Base-by-base conservation (phyloP, 2,888 invertebrate genomes). In the Odontocolon sp. region DNA sequence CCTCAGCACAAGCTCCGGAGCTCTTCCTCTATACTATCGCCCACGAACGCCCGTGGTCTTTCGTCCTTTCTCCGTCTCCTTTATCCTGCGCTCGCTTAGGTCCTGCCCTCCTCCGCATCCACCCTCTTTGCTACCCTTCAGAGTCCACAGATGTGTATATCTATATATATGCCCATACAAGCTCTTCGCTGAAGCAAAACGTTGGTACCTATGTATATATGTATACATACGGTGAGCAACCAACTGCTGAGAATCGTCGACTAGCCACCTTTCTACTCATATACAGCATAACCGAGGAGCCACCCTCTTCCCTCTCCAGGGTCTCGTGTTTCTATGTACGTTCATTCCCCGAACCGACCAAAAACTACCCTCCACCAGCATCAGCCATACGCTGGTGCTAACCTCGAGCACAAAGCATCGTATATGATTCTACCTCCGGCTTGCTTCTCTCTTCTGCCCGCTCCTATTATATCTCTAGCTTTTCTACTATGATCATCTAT, bases 61-160 rank as follows among this genome's bases (percentile, higher is more conserved):
- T 80, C 82, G 80, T 83, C 86, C 84, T 85, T 84, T 85, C 85
- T 85, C 84, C 84, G 82, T 85, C 85, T 87, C 83, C 86, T 85
- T 86, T 87, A 86, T 86, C 85, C 86, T 81, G 64, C 76, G 56
- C 84, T 82, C 87, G 87, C 87, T 88, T 89, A 87, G 87, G 86
- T 87, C 87, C 87, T 73, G 79, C 81, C 79, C 69, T 70, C 72
- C 78, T 79, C 78, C 77, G 69, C 80, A 67, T 71, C 77, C 59
- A 45, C 77, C 80, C 56, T n/a, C 67, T 8, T 50, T 33, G 63
- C 68, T 47, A 18, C 11, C 21, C 26, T 11, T 6, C 33, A 28
- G 50, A 40, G n/a, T n/a, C n/a, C n/a, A n/a, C n/a, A n/a, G n/a
- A n/a, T n/a, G n/a, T n/a, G n/a, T n/a, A n/a, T n/a, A n/a, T n/a